Evolutionary conservation across 2,797 vertebrate genomes (phyloP).

Genomic region (Adelosebastes latens): DNA sequence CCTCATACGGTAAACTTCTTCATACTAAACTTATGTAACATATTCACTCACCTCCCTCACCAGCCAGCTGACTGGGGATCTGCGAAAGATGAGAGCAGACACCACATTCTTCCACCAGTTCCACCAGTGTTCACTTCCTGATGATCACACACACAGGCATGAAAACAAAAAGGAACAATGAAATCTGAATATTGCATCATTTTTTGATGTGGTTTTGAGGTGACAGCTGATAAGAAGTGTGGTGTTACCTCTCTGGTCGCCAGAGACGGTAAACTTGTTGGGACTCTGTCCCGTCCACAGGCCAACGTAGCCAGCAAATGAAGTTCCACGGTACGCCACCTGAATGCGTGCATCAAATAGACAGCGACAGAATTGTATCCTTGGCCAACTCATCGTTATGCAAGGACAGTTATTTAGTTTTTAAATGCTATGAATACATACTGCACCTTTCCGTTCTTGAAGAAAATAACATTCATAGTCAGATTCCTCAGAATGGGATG

Average conservation of each 20-base stretch:
- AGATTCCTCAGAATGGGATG: slow-evolving; percentile 86
- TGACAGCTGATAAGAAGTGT: neutral
- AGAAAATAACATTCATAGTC: slow-evolving; percentile 87
- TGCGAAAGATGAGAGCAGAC: slow-evolving; percentile 84
- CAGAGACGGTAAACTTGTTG: slow-evolving; percentile 91
- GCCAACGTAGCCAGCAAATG: slow-evolving; percentile 92
- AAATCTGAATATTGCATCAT: neutral
- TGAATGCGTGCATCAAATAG: slow-evolving; percentile 57
- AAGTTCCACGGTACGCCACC: slow-evolving; percentile 89
- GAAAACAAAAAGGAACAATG: neutral
- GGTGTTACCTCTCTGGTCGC: slow-evolving; percentile 84
- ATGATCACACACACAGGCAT: neutral
- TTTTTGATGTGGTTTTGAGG: too few species aligned
- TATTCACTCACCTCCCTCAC: slow-evolving; percentile 87
- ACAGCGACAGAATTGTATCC: neutral
- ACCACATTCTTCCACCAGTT: slow-evolving; percentile 93
- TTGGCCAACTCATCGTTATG: neutral
- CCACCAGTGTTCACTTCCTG: slow-evolving; percentile 89
- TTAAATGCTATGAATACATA: slow-evolving; percentile 23
- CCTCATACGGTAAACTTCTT: neutral
- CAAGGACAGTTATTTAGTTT: neutral
- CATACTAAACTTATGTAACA: neutral
- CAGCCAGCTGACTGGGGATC: slow-evolving; percentile 91
- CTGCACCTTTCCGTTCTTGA: slow-evolving; percentile 89
- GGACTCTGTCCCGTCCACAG: slow-evolving; percentile 96